phyloP scores from a whole-genome alignment of 2,113 vertebrate species.

The Hemiscyllium ocellatum region DNA sequence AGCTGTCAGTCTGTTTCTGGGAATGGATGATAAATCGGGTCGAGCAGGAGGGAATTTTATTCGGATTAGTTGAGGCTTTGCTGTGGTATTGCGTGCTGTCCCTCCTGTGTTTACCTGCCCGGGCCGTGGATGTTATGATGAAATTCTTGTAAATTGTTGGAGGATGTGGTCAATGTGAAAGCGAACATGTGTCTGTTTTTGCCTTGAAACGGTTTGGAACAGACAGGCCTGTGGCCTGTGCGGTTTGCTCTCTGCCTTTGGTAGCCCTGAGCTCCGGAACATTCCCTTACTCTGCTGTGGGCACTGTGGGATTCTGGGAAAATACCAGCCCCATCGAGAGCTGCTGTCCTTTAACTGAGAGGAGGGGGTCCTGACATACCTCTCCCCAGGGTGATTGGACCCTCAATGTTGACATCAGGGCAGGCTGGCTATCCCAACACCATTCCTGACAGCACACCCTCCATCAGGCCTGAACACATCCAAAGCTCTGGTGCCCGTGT shows the following conservation, averaged over 20 bases:
- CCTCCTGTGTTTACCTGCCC: background rate
- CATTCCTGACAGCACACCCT: background rate
- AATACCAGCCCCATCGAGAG: background rate
- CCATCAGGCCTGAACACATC: background rate
- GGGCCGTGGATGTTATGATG: background rate
- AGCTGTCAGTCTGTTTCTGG: background rate
- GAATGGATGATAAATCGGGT: background rate
- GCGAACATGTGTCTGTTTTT: background rate
- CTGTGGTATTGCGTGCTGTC: background rate
- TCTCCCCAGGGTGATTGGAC: background rate
- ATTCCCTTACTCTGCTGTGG: background rate
- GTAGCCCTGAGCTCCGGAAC: background rate
- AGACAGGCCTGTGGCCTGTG: background rate
- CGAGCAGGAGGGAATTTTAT: background rate
- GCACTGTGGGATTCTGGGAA: background rate
- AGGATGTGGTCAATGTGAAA: background rate
- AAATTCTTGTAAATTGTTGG: background rate
- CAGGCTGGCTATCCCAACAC: background rate
- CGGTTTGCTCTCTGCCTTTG: background rate
- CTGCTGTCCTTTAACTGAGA: background rate
- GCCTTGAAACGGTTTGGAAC: background rate
- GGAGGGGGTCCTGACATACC: background rate
- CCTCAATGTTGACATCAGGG: background rate
- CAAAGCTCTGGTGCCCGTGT: background rate
- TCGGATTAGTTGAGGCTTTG: background rate